Evolutionary conservation across 1,140 invertebrate species (phyloP).

Genomic region (Argopecten irradians): DNA sequence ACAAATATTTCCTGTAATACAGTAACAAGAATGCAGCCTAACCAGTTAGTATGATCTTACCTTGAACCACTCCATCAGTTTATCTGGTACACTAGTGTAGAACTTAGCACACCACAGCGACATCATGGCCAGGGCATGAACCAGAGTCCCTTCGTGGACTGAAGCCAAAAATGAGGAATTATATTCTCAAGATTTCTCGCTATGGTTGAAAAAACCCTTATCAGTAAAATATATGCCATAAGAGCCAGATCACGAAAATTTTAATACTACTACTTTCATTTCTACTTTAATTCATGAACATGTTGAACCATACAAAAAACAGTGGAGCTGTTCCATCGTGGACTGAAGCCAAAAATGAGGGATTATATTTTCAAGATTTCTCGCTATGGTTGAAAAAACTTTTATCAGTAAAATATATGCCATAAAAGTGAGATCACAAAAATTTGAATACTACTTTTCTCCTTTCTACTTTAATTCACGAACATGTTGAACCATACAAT

Average conservation of each 20-base stretch:
- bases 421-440: neutral
- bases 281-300: neutral
- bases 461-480: neutral
- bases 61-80: constrained; percentile 86
- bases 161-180: constrained; percentile 65
- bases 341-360: constrained; percentile 78
- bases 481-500: neutral
- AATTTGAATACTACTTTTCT: neutral
- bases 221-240: neutral
- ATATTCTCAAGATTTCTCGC: neutral
- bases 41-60: constrained; percentile 72
- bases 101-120: constrained; percentile 87
- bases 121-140: constrained; percentile 88
- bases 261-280: neutral
- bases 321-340: constrained; percentile 87
- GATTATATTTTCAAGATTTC: neutral
- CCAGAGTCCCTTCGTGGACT: constrained; percentile 93
- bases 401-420: neutral
- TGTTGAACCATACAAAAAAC: neutral
- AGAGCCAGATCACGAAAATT: neutral
- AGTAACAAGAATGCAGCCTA: too few relatives aligned
- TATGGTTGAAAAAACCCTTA: neutral
- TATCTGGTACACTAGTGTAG: constrained; percentile 82
- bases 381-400: too few relatives aligned
- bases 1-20: too few relatives aligned